phyloP scores from a whole-genome alignment of 1,140 invertebrate species.

The Acromyrmex echinatior region DNA sequence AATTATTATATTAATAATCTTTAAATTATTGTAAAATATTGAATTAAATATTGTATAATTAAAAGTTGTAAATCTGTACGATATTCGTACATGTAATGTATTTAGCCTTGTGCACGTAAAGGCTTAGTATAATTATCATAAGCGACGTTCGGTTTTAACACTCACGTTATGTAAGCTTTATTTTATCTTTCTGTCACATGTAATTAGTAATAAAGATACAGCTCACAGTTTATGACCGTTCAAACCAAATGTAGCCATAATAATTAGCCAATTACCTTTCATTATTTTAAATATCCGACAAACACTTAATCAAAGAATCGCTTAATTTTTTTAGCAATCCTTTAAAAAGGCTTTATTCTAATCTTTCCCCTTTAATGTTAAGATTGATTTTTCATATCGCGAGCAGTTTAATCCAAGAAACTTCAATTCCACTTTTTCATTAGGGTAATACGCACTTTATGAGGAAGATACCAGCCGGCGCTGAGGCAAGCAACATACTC shows the following conservation, averaged over 20 bases:
- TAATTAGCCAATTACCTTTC: background rate
- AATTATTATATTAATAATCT: background rate
- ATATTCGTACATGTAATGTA: background rate
- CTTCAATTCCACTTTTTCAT: slow-evolving; percentile 62
- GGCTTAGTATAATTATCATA: background rate
- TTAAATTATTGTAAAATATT: slow-evolving; percentile 4
- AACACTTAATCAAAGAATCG: background rate
- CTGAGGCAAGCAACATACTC: slow-evolving; percentile 98
- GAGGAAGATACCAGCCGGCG: slow-evolving; percentile 98
- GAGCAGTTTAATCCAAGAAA: background rate
- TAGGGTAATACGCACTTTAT: slow-evolving; percentile 97
- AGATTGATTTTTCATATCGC: background rate
- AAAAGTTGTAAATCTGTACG: background rate
- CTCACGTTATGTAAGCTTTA: too few species aligned
- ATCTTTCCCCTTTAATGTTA: slow-evolving; percentile 11
- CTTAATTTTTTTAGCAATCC: background rate
- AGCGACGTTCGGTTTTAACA: too few species aligned
- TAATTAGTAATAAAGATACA: too few species aligned
- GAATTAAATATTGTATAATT: background rate
- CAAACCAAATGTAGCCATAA: too few species aligned
- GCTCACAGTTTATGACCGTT: too few species aligned
- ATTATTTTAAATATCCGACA: background rate
- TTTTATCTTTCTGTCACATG: too few species aligned
- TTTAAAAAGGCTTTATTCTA: background rate
- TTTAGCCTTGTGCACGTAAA: background rate